A percentile compares a stretch with the other conserved stretches of the same genome.
phyloP scores from a whole-genome alignment of 2,797 vertebrate genomes.

The Vespertilio murinus region DNA sequence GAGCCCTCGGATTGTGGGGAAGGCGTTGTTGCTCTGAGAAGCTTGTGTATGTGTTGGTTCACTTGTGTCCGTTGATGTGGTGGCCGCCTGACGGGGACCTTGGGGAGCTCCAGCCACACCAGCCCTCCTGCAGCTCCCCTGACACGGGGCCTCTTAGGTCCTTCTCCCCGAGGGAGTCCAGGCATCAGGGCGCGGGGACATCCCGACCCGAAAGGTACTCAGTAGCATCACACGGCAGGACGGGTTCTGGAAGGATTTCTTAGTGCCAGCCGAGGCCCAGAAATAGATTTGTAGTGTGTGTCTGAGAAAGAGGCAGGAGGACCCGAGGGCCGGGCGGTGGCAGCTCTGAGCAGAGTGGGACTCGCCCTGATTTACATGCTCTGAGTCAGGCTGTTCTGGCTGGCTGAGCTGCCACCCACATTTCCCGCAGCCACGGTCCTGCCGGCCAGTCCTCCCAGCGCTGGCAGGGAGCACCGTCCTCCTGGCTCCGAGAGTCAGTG shows the following conservation, averaged over 20 bases:
- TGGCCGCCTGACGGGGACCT: not conserved
- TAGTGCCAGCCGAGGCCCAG: not conserved
- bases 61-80: not conserved
- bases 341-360: not conserved
- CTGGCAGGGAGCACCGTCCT: not conserved
- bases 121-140: not conserved
- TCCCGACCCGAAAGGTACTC: not conserved
- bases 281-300: not conserved
- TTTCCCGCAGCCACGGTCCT: not conserved
- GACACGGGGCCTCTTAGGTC: not conserved
- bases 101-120: not conserved
- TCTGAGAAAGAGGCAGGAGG: not conserved
- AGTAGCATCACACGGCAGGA: too few species aligned
- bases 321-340: not conserved
- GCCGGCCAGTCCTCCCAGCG: not conserved
- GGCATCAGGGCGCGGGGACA: not conserved
- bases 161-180: not conserved
- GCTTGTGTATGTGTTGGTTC: not conserved
- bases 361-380: not conserved
- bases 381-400: conserved; percentile 43
- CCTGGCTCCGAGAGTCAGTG: not conserved
- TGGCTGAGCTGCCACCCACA: not conserved
- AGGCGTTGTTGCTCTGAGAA: not conserved
- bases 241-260: not conserved
- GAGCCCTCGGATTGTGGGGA: not conserved